A percentile compares a stretch with the other conserved stretches of the same genome.
Evolutionary conservation across 2,888 invertebrate species (phyloP).

Genomic region (Liposcelis brunnea): DNA sequence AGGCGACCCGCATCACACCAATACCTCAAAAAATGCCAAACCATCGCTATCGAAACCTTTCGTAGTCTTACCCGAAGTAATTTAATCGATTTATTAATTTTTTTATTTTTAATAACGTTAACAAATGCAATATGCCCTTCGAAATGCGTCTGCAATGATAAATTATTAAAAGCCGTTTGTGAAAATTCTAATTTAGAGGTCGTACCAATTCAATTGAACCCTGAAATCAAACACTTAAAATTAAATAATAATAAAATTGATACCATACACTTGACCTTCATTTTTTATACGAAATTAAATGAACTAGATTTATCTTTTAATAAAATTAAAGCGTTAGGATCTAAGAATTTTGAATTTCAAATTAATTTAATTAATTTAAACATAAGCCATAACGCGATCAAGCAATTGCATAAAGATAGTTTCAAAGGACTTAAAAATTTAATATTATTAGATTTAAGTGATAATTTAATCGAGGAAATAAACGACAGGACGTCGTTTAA

Average conservation of each 20-base stretch:
- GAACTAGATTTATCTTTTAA: constrained; percentile 70
- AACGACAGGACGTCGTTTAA: constrained; percentile 44
- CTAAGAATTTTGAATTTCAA: constrained; percentile 65
- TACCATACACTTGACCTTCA: constrained; percentile 57
- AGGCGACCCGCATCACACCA: background rate
- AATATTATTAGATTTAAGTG: constrained; percentile 50
- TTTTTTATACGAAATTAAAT: constrained; percentile 62
- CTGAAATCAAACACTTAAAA: constrained; percentile 58
- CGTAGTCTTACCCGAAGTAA: too few relatives aligned
- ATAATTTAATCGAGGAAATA: constrained; percentile 50
- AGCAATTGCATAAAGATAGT: constrained; percentile 52
- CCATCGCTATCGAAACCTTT: too few relatives aligned
- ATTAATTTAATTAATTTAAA: constrained; percentile 55
- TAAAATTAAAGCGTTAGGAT: constrained; percentile 59
- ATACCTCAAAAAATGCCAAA: too few relatives aligned
- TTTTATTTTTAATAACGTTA: constrained; percentile 20
- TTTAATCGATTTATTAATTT: too few relatives aligned
- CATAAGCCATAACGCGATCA: constrained; percentile 57
- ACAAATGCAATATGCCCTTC: constrained; percentile 56
- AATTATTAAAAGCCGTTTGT: constrained; percentile 55
- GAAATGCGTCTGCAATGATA: constrained; percentile 67
- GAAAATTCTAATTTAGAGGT: constrained; percentile 62
- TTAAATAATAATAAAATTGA: constrained; percentile 69
- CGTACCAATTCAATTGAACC: constrained; percentile 78
- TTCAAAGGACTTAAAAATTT: constrained; percentile 55